Percentiles rank a stretch among this genome's conserved stretches.
These are phyloP conservation scores for Arctopsyche grandis DNA, from an alignment of 1,140 invertebrate species.

Conservation along the genomic window DNA sequence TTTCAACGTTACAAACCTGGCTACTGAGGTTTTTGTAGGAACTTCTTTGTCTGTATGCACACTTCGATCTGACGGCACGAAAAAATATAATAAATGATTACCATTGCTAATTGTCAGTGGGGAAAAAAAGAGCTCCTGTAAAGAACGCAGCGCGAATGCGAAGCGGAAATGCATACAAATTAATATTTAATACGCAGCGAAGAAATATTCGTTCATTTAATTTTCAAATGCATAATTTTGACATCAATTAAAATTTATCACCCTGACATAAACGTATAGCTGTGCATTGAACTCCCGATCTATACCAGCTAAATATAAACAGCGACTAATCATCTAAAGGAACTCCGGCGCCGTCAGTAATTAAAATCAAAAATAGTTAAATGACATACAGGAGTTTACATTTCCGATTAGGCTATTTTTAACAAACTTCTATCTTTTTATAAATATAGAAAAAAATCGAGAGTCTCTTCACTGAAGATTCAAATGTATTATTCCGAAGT, in stretches of 20 bases:
- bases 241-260: slow-evolving; percentile 12
- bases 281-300: neutral
- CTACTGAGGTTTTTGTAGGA: slow-evolving; percentile 22
- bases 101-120: slow-evolving; percentile 50
- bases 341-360: slow-evolving; percentile 46
- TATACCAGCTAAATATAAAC: slow-evolving; percentile 33
- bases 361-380: slow-evolving; percentile 51
- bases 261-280: neutral
- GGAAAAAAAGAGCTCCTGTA: slow-evolving; percentile 12
- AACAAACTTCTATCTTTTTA: neutral
- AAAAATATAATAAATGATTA: slow-evolving; percentile 51
- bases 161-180: slow-evolving; percentile 20
- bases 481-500: neutral
- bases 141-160: neutral
- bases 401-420: neutral
- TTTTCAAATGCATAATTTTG: slow-evolving; percentile 10
- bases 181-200: slow-evolving; percentile 25
- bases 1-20: slow-evolving; percentile 32
- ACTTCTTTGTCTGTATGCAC: slow-evolving; percentile 35
- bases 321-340: slow-evolving; percentile 51
- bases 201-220: slow-evolving; percentile 10
- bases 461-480: neutral
- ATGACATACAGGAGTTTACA: slow-evolving; percentile 8
- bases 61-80: slow-evolving; percentile 38
- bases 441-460: no score